Evolutionary conservation across 2,113 vertebrate species (phyloP).

Genomic region (Phoenicopterus ruber): DNA sequence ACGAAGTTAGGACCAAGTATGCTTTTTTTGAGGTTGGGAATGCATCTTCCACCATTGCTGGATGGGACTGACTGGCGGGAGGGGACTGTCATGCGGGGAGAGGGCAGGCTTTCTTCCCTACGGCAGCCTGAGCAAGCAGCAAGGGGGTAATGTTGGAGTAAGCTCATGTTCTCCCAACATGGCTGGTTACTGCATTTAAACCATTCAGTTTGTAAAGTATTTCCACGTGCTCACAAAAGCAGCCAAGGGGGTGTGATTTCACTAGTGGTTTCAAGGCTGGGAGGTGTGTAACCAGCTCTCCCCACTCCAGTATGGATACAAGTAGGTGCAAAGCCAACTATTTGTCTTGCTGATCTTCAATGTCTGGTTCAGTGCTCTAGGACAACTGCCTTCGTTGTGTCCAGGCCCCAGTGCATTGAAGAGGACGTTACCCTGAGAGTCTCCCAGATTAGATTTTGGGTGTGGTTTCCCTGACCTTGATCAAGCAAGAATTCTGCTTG

Average conservation of each 20-base stretch:
- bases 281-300: neutral
- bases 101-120: neutral
- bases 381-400: neutral
- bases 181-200: neutral
- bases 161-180: fast-evolving
- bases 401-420: neutral
- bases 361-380: neutral
- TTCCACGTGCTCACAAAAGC: neutral
- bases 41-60: neutral
- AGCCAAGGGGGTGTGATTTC: neutral
- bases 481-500: neutral
- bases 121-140: neutral
- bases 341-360: neutral
- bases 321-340: neutral
- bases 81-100: neutral
- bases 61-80: neutral
- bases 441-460: neutral
- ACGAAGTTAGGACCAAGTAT: neutral
- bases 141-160: neutral
- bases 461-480: fast-evolving
- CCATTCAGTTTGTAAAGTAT: neutral
- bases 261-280: neutral
- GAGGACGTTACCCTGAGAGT: neutral
- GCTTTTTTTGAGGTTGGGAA: neutral
- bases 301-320: neutral